Conservation (phyloP, 2,888 invertebrate genomes). For the Acanthoscelides obtectus region DNA sequence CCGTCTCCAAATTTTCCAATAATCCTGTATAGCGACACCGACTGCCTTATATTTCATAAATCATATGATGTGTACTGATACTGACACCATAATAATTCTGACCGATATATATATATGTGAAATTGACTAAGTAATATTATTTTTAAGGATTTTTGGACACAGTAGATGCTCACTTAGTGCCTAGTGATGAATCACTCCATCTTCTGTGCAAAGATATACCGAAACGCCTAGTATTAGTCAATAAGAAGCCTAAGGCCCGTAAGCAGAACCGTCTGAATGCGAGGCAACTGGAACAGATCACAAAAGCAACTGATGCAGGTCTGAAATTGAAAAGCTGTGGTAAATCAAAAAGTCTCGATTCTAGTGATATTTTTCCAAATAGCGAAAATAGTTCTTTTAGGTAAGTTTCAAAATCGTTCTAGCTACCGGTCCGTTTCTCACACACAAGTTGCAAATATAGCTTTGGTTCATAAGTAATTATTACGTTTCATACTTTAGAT, state of each 20-base stretch:
- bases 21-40: too few species aligned
- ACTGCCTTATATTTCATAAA: neutral
- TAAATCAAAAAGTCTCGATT: conserved; percentile 80
- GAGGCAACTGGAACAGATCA: conserved; percentile 24
- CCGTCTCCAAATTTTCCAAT: neutral
- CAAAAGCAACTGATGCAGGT: conserved; percentile 24
- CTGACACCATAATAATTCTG: too few species aligned
- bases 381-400: conserved; percentile 30
- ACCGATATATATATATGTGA: too few species aligned
- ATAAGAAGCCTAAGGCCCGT: conserved; percentile 45
- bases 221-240: conserved; percentile 71
- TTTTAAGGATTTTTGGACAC: conserved; percentile 56
- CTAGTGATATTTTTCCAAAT: conserved; percentile 69
- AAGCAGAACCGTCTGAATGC: conserved; percentile 29
- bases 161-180: conserved; percentile 70
- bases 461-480: too few species aligned
- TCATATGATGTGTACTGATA: neutral
- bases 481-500: too few species aligned
- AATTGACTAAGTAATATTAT: too few species aligned
- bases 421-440: too few species aligned
- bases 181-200: conserved; percentile 67
- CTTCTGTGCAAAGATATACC: conserved; percentile 72
- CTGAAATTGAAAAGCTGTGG: conserved; percentile 57
- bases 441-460: too few species aligned
- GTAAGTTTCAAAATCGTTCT: too few species aligned